Evolutionary conservation across 1,140 invertebrate species (phyloP).

Genomic region (Coboldia fuscipes): DNA sequence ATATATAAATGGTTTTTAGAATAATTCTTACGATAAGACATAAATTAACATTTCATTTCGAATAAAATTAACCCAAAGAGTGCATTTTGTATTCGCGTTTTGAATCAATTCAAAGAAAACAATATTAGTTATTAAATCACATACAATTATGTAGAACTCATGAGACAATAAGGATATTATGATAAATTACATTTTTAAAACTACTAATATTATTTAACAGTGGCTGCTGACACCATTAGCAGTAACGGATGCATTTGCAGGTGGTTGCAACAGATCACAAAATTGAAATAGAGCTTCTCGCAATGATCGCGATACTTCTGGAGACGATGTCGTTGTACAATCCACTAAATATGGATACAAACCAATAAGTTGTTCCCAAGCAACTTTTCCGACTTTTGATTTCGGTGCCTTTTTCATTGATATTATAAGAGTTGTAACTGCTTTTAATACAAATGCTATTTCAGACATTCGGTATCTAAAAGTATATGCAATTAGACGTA

Average conservation of each 20-base stretch:
- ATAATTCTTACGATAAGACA: too few relatives aligned
- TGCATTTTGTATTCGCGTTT: too few relatives aligned
- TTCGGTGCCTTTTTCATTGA: slow-evolving; percentile 81
- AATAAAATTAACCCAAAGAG: too few relatives aligned
- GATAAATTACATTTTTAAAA: too few relatives aligned
- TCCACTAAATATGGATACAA: slow-evolving; percentile 81
- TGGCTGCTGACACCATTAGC: not conserved
- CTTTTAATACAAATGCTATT: slow-evolving; percentile 92
- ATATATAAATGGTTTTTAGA: too few relatives aligned
- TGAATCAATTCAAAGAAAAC: too few relatives aligned
- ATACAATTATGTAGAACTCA: too few relatives aligned
- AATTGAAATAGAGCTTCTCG: slow-evolving; percentile 75
- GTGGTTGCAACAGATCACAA: slow-evolving; percentile 60
- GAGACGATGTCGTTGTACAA: slow-evolving; percentile 53
- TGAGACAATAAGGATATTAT: too few relatives aligned
- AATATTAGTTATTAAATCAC: too few relatives aligned
- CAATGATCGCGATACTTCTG: slow-evolving; percentile 61
- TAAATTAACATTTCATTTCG: too few relatives aligned
- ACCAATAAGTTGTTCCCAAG: slow-evolving; percentile 81
- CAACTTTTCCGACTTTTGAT: slow-evolving; percentile 65
- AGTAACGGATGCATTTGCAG: slow-evolving; percentile 11
- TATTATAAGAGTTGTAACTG: slow-evolving; percentile 74
- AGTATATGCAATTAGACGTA: slow-evolving; percentile 9
- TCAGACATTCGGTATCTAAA: slow-evolving; percentile 79
- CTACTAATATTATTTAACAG: too few relatives aligned